Percentiles rank a stretch among this genome's conserved stretches.
Evolutionary conservation across 2,797 vertebrate genomes (phyloP).

Genomic region (Sebastes nivosus): DNA sequence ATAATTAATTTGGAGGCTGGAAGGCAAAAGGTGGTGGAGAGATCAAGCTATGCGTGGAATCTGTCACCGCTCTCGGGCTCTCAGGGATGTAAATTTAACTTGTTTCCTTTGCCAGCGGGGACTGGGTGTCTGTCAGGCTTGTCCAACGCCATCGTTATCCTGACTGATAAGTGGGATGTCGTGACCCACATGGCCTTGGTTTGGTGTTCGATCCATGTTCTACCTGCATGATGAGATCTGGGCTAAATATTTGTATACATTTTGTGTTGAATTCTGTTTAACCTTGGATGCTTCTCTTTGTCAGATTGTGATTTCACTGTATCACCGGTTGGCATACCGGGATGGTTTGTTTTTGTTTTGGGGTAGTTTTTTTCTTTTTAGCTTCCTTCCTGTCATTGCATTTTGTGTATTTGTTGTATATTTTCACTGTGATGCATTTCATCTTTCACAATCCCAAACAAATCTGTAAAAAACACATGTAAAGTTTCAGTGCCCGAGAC

Average conservation of each 20-base stretch:
- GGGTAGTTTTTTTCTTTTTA: background rate
- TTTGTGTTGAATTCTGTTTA: background rate
- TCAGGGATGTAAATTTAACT: constrained; percentile 69
- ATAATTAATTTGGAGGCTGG: constrained; percentile 51
- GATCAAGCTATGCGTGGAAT: constrained; percentile 67
- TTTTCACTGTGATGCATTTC: background rate
- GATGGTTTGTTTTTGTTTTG: background rate
- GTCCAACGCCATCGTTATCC: constrained; percentile 54
- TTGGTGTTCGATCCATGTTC: background rate
- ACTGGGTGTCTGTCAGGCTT: constrained; percentile 41
- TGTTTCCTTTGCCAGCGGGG: constrained; percentile 15
- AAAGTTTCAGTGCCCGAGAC: background rate
- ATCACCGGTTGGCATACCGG: background rate
- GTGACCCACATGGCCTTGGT: constrained; percentile 19
- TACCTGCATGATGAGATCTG: background rate
- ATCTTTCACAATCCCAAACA: background rate
- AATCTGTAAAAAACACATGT: constrained; percentile 1
- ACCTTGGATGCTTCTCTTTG: background rate
- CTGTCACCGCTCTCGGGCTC: constrained; percentile 57
- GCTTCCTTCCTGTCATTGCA: background rate
- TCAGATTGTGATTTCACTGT: background rate
- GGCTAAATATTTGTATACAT: no score
- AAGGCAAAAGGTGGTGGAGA: constrained; percentile 41
- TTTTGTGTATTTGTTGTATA: background rate
- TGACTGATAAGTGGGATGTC: constrained; percentile 31